Evolutionary conservation across 2,888 invertebrate genomes (phyloP).

Genomic region (Tanypteryx hageni): DNA sequence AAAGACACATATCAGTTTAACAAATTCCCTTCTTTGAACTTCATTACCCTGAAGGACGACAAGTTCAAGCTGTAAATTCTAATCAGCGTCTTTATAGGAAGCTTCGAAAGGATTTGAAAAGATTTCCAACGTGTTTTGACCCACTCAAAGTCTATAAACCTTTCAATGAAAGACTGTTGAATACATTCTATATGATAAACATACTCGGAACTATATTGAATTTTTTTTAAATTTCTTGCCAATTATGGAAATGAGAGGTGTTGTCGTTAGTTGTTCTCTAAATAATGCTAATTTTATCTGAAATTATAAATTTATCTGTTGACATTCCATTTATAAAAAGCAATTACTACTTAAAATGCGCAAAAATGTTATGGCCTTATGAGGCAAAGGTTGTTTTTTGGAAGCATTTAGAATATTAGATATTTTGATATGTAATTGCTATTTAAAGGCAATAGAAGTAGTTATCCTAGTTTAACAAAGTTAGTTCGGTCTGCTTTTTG

Average conservation of each 20-base stretch:
- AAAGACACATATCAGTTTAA: neutral
- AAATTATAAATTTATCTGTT: no score
- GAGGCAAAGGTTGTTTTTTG: no score
- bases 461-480: no score
- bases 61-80: neutral
- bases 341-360: no score
- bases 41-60: neutral
- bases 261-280: neutral
- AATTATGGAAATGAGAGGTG: neutral
- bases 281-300: neutral
- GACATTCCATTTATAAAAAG: no score
- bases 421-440: no score
- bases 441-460: no score
- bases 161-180: neutral
- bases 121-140: neutral
- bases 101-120: neutral
- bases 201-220: neutral
- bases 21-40: neutral
- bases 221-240: neutral
- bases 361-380: no score
- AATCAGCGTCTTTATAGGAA: neutral
- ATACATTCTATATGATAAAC: no score
- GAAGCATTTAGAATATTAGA: no score
- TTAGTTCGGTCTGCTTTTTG: no score
- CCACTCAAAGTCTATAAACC: neutral